Percentiles rank a stretch among this genome's conserved stretches.
Evolutionary conservation across 1,140 invertebrate genomes (phyloP).

Genomic region (Tenebrio molitor): DNA sequence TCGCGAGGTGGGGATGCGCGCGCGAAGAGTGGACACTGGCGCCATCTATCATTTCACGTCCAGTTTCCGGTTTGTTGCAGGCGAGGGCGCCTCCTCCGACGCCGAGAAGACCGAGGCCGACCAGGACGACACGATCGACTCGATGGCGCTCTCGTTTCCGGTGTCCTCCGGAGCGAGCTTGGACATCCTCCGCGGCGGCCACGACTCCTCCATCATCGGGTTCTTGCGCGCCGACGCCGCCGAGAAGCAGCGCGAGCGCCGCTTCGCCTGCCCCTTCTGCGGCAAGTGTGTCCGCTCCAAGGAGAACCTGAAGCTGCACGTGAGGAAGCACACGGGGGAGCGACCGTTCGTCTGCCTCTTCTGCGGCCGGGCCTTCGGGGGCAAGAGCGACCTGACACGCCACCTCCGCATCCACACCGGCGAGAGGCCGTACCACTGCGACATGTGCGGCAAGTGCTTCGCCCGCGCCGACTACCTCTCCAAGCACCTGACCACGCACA

Average conservation of each 20-base stretch:
- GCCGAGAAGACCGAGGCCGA: conserved; percentile 66
- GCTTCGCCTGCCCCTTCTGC: conserved; percentile 89
- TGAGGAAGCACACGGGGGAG: conserved; percentile 90
- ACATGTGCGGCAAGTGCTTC: conserved; percentile 92
- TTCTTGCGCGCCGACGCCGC: conserved; percentile 74
- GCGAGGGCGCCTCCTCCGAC: conserved; percentile 60
- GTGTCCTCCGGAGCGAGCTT: conserved; percentile 59
- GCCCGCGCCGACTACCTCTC: conserved; percentile 91
- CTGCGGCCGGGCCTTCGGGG: conserved; percentile 88
- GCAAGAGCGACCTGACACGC: conserved; percentile 87
- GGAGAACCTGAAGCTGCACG: conserved; percentile 90
- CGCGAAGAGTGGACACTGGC: no score
- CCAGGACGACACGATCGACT: conserved; percentile 80
- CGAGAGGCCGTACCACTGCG: conserved; percentile 89
- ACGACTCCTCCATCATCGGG: conserved; percentile 75
- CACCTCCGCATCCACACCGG: conserved; percentile 90
- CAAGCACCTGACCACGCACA: conserved; percentile 90
- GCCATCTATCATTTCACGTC: no score
- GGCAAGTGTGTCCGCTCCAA: conserved; percentile 90
- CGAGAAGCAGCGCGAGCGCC: conserved; percentile 76
- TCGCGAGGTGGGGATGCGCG: no score
- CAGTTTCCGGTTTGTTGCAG: conserved; percentile 33
- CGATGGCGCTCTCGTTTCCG: conserved; percentile 68
- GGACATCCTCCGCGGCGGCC: conserved; percentile 65
- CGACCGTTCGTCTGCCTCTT: conserved; percentile 89